Conservation (phyloP, 2,888 invertebrate genomes). For the Dolichomitus sp. region DNA sequence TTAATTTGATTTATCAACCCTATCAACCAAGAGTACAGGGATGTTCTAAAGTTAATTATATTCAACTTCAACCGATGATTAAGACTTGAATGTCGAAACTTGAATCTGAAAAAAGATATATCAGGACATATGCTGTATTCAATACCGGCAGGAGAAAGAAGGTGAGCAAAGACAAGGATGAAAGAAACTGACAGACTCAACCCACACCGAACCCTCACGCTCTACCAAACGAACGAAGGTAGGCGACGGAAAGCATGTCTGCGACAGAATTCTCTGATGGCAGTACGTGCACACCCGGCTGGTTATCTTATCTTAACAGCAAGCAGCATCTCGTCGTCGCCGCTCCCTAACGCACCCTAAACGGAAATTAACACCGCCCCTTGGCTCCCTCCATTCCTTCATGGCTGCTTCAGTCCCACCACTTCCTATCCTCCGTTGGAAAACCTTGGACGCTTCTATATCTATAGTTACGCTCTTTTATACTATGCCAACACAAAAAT, state of each 20-base stretch:
- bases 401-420: background rate
- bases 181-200: background rate
- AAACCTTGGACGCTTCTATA: conserved; percentile 42
- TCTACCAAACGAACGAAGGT: conserved; percentile 29
- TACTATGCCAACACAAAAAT: conserved; percentile 76
- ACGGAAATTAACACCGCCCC: conserved; percentile 84
- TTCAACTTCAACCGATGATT: background rate
- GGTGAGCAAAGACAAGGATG: background rate
- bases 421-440: conserved; percentile 2
- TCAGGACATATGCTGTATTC: background rate
- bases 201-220: background rate
- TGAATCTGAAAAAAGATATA: background rate
- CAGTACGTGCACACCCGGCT: conserved; percentile 56
- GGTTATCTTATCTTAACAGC: conserved; percentile 84
- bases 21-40: too few relatives aligned
- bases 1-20: too few relatives aligned
- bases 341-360: conserved; percentile 81
- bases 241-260: conserved; percentile 65
- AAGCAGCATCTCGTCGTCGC: conserved; percentile 75
- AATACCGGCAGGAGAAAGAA: too few relatives aligned
- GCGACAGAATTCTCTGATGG: conserved; percentile 58
- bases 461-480: conserved; percentile 51
- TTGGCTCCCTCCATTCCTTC: conserved; percentile 33
- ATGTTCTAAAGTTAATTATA: background rate
- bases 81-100: background rate